phyloP scores from a whole-genome alignment of 2,113 vertebrate species.

The human region DNA sequence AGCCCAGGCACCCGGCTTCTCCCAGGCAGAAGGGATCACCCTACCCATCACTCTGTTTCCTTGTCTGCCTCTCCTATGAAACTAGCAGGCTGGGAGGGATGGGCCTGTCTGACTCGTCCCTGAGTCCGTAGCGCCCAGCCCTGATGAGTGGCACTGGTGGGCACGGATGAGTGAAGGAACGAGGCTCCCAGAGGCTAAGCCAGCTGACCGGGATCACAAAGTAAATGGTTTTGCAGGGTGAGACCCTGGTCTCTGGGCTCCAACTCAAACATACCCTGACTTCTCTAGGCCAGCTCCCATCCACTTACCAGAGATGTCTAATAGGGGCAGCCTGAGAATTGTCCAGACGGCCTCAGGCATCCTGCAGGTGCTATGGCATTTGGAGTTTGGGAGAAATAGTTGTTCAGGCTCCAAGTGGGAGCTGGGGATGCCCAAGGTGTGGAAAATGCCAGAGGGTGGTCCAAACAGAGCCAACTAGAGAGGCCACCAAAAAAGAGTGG shows the following conservation, averaged over 20 bases:
- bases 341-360: not conserved
- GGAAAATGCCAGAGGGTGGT: not conserved
- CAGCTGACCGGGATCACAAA: not conserved
- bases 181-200: not conserved
- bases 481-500: not conserved
- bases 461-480: not conserved
- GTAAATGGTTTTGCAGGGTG: not conserved
- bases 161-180: not conserved
- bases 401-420: not conserved
- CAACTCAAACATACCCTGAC: rapidly evolving
- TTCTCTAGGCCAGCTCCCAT: not conserved
- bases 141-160: too few relatives aligned
- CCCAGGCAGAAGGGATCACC: not conserved
- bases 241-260: not conserved
- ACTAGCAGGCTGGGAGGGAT: not conserved
- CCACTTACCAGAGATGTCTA: not conserved
- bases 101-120: not conserved
- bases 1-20: not conserved
- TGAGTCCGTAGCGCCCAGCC: not conserved
- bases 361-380: not conserved
- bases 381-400: not conserved
- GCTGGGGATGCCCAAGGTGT: not conserved
- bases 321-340: not conserved
- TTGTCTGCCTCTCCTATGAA: not conserved
- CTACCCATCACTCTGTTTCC: not conserved